Base-by-base conservation (phyloP, 2,797 vertebrate species). In the Gymnodraco acuticeps region DNA sequence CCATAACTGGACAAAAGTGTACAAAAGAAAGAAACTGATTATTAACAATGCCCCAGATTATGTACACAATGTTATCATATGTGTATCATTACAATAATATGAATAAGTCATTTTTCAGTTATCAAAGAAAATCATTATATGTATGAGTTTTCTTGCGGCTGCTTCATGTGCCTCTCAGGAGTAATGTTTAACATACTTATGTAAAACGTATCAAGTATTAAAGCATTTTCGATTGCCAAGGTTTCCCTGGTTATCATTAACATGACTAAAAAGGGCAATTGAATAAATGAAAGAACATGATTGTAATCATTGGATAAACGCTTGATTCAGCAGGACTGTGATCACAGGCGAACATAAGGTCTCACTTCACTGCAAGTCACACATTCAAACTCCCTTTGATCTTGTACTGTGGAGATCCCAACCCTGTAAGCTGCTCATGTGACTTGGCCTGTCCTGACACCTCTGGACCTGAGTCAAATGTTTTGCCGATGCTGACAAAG, bases 371-470 rank as follows among this genome's bases (percentile, higher is more conserved):
- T 42, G 59, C 51, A 58, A 56, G 45, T 62, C 19, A 12, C 27
- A 15, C 38, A 74, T 63, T 68, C 65, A 20, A 27, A 7, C 61
- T 73, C 48, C 50, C 42, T 64, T 51, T 71, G 61, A 78, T 63
- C 11, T 68, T 67, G 61, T 33, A 11, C 53, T 53, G 48, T 16
- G 23, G 42, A 48, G 65, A 78, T 80, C 43, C 27, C 20, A 38
- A 67, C 54, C 33, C 1, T 47, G 68, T 71, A 73, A 82, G 74
- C 72, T 63, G 51, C 59, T 84, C 68, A 69, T 51, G 64, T 77
- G 80, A 78, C 73, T 71, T 19, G 54, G 52, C 50, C 46, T 56
- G 50, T 52, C 55, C 27, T 47, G 47, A 63, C 60, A 19, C 46
- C 66, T 77, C 67, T 66, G 64, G 73, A 55, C 33, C 62, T 38